These are phyloP conservation scores for Myzus persicae DNA, from an alignment of 1,140 invertebrate genomes.

Conservation along the genomic window DNA sequence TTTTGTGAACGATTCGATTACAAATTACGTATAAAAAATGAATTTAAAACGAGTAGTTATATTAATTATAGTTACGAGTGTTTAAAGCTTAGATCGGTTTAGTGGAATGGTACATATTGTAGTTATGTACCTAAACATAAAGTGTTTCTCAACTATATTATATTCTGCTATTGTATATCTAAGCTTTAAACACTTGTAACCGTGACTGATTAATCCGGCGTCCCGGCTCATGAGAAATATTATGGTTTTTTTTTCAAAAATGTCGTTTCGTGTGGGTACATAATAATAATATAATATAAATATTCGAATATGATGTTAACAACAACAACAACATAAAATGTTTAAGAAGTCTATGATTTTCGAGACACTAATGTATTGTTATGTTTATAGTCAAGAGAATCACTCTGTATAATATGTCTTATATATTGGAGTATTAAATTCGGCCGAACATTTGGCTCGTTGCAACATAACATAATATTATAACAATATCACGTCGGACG, in stretches of 20 bases:
- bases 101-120: neutral
- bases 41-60: neutral
- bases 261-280: neutral
- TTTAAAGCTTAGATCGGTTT: neutral
- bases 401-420: neutral
- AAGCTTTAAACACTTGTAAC: neutral
- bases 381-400: neutral
- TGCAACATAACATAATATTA: neutral
- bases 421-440: neutral
- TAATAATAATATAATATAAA: neutral
- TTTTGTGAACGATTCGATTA: neutral
- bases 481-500: slow-evolving; percentile 1
- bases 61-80: neutral
- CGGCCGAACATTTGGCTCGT: neutral
- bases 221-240: neutral
- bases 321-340: too few relatives aligned
- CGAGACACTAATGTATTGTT: neutral
- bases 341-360: neutral
- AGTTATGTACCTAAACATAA: neutral
- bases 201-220: too few relatives aligned
- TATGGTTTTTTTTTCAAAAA: too few relatives aligned
- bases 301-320: neutral
- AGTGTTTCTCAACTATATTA: neutral
- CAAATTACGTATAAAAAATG: too few relatives aligned
- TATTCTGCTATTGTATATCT: neutral